phyloP scores from a whole-genome alignment of 2,888 invertebrate species.

The Vannuccia rotundouncinata region DNA sequence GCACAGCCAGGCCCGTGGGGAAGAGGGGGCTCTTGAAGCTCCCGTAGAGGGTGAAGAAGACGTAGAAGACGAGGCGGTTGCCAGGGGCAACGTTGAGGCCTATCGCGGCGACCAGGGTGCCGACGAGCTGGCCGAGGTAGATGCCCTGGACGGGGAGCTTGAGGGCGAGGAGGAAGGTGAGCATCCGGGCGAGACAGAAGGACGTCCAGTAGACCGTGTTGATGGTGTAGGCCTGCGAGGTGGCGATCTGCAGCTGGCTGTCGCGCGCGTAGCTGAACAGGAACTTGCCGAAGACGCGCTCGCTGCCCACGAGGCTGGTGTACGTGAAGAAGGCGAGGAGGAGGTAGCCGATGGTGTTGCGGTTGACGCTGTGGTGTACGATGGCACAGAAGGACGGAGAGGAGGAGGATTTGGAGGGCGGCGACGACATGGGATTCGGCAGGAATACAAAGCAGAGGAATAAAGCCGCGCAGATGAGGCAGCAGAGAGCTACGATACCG shows the following conservation, averaged over 20 bases:
- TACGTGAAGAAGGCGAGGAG: neutral
- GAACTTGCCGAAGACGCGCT: constrained; percentile 23
- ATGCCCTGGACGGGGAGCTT: neutral
- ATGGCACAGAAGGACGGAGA: no score
- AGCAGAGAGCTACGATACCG: no score
- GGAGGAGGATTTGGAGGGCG: no score
- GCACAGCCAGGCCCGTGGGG: constrained; percentile 18
- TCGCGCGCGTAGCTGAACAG: neutral
- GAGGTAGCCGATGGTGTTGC: neutral
- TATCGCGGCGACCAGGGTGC: neutral
- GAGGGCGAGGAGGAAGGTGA: neutral
- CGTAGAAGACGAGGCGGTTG: neutral
- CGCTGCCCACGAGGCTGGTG: constrained; percentile 2
- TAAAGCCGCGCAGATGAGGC: no score
- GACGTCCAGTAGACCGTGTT: constrained; percentile 17
- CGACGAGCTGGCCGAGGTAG: neutral
- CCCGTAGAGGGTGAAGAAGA: neutral
- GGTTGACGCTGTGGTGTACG: neutral
- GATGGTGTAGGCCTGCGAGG: neutral
- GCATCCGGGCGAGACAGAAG: constrained; percentile 10
- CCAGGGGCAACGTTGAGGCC: neutral
- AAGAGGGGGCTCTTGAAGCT: constrained; percentile 29
- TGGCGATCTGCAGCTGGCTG: neutral
- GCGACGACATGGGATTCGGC: no score
- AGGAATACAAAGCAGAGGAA: no score